A percentile compares a stretch with the other conserved stretches of the same genome.
Evolutionary conservation across 2,888 invertebrate species (phyloP).

Genomic region (Bursaphelenchus okinawaensis): DNA sequence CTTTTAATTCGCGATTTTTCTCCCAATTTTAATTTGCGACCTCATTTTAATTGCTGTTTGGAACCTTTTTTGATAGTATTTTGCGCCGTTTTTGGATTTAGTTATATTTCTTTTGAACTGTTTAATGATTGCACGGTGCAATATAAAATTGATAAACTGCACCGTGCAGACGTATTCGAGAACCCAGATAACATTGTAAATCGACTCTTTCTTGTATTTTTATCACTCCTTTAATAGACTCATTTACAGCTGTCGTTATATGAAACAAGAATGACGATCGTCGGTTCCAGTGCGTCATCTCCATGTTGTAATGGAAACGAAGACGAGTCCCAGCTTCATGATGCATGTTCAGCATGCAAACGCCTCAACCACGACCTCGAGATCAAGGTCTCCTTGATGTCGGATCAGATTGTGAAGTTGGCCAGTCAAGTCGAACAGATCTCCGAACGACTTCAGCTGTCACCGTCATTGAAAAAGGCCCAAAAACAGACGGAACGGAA

Average conservation of each 20-base stretch:
- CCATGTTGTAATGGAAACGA: background rate
- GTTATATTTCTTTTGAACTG: no score
- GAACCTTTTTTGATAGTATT: no score
- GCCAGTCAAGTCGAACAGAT: constrained; percentile 5
- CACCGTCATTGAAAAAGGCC: background rate
- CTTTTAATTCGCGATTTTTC: background rate
- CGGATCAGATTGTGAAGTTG: background rate
- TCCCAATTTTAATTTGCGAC: background rate
- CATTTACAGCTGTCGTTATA: background rate
- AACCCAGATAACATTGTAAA: no score
- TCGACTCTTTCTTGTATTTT: background rate
- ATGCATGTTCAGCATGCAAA: constrained; percentile 3
- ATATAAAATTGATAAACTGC: no score
- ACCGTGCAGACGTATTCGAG: no score
- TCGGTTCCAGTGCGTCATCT: background rate
- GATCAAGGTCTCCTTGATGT: background rate
- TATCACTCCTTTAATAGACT: no score
- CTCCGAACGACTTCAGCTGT: background rate
- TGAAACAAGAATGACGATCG: constrained; percentile 8
- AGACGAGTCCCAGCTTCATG: background rate
- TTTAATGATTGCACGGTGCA: no score
- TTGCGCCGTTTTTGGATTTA: no score
- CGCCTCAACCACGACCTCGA: constrained; percentile 1
- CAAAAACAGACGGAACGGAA: background rate
- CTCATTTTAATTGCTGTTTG: no score